A percentile compares a stretch with the other conserved stretches of the same genome.
phyloP scores from a whole-genome alignment of 2,113 vertebrate genomes.

The cat (Felis catus) region F.catus_Fca126_mat1.0 CM031427.1:37736001-37736500 shows the following conservation, averaged over 20 bases:
- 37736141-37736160: neutral
- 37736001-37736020: too few species aligned
- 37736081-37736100: neutral
- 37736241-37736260: neutral
- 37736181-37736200: neutral
- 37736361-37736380: neutral
- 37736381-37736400: neutral
- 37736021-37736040: too few species aligned
- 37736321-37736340: neutral
- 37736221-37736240: neutral
- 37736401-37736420: neutral
- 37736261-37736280: neutral
- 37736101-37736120: too few species aligned
- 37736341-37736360: neutral
- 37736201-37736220: neutral
- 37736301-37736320: neutral
- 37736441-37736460: neutral
- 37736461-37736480: neutral
- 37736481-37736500: neutral
- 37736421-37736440: neutral
- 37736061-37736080: too few species aligned
- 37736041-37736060: too few species aligned
- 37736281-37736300: neutral
- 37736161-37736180: neutral
- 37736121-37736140: neutral